These are phyloP conservation scores for Corynorhinus townsendii DNA, from an alignment of 2,113 vertebrate species.

Conservation along the genomic window DNA sequence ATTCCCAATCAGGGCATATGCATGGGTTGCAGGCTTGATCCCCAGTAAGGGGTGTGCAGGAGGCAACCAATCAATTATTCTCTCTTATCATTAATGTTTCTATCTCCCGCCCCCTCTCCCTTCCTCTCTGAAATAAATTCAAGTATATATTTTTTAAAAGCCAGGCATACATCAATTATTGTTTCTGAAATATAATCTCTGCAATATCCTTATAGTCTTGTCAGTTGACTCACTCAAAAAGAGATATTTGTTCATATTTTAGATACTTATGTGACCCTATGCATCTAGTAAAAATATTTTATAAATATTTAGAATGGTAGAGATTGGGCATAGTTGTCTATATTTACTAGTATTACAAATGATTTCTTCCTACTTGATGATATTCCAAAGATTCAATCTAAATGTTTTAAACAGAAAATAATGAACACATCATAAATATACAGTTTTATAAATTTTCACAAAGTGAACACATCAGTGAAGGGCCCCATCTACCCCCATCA, in stretches of 20 bases:
- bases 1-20: no score
- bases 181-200: neutral
- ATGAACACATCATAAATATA: neutral
- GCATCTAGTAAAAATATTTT: neutral
- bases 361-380: neutral
- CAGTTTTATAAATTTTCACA: neutral
- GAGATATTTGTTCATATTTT: neutral
- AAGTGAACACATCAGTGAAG: neutral
- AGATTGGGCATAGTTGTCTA: neutral
- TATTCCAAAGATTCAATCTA: neutral
- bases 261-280: neutral
- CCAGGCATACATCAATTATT: neutral
- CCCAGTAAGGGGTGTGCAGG: no score
- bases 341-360: neutral
- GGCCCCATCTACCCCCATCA: neutral
- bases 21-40: no score
- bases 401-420: slow-evolving; percentile 2
- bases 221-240: neutral
- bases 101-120: no score
- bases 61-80: no score
- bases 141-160: no score
- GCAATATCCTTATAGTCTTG: neutral
- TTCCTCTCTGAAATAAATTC: no score
- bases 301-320: neutral
- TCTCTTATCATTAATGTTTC: no score